These are phyloP conservation scores for Luidia sarsii DNA, from an alignment of 53 echinoderm and acorn worm species.

Conservation along the genomic window DNA sequence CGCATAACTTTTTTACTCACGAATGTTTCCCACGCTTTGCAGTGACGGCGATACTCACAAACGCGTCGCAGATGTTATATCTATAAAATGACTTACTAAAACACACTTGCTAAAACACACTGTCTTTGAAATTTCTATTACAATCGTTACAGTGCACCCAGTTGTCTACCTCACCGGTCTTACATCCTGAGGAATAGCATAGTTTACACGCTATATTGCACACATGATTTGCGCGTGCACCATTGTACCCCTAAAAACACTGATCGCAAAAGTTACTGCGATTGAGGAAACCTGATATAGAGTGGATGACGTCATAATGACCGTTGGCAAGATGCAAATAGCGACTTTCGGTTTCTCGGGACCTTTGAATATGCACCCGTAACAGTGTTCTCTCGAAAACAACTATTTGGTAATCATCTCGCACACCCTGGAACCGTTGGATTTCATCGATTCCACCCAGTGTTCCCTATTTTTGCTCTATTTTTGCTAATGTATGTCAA, in stretches of 20 bases:
- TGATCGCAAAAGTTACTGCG: constrained; percentile 8
- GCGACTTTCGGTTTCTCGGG: neutral
- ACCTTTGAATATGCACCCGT: constrained; percentile 1
- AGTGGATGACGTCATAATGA: constrained; percentile 11
- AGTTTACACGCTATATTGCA: constrained; percentile 10
- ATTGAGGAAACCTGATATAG: constrained; percentile 7
- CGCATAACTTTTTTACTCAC: neutral
- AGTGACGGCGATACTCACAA: neutral
- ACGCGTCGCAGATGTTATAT: neutral
- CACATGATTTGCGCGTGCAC: neutral
- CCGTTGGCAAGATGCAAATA: constrained; percentile 9
- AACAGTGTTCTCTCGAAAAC: constrained; percentile 25
- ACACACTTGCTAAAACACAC: neutral
- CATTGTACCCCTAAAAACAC: constrained; percentile 4
- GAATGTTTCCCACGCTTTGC: neutral
- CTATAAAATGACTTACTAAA: constrained; percentile 4
- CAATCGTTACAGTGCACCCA: constrained; percentile 1
- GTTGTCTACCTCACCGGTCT: neutral
- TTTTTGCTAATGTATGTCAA: neutral
- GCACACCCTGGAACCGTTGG: neutral
- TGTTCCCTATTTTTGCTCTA: too few species aligned
- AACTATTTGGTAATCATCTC: neutral
- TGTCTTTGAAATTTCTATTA: constrained; percentile 12
- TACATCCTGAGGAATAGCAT: constrained; percentile 3
- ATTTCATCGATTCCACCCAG: too few species aligned